These are phyloP conservation scores for Neomorphus geoffroyi DNA, from an alignment of 2,797 vertebrate species.

Conservation along the genomic window DNA sequence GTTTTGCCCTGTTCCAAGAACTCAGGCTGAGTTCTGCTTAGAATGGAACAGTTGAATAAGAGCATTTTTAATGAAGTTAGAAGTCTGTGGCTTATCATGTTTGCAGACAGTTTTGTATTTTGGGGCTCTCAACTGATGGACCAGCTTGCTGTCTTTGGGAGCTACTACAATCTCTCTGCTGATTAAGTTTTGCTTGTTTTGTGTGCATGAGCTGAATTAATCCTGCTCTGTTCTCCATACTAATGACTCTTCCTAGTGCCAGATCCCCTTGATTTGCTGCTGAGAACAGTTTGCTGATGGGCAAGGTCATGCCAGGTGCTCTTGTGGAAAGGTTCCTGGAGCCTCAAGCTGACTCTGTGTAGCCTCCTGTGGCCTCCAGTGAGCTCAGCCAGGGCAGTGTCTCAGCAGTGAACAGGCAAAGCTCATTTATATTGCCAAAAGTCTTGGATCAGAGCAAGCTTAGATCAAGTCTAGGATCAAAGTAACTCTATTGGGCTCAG, in stretches of 20 bases:
- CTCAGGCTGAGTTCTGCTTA: not conserved
- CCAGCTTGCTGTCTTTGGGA: conserved; percentile 12
- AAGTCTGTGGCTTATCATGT: not conserved
- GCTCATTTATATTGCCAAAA: not conserved
- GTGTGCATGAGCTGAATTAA: conserved; percentile 26
- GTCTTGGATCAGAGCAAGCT: not conserved
- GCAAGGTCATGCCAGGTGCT: not conserved
- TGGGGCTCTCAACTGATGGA: not conserved
- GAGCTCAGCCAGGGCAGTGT: not conserved
- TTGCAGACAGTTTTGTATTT: conserved; percentile 28
- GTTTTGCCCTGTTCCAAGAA: not conserved
- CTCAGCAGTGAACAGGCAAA: not conserved
- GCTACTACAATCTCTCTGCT: conserved; percentile 1
- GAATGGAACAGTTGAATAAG: conserved; percentile 17
- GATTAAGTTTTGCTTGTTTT: conserved; percentile 37
- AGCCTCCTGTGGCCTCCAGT: not conserved
- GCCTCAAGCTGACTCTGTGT: not conserved
- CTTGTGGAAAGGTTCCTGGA: not conserved
- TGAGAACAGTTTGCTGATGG: not conserved
- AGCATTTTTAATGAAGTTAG: not conserved
- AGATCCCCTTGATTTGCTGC: conserved; percentile 1
- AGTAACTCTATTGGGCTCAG: not conserved
- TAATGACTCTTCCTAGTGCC: conserved; percentile 7
- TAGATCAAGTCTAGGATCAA: not conserved
- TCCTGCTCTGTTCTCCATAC: not conserved